Evolutionary conservation across 2,888 invertebrate species (phyloP).

Genomic region (Homarus gammarus): DNA sequence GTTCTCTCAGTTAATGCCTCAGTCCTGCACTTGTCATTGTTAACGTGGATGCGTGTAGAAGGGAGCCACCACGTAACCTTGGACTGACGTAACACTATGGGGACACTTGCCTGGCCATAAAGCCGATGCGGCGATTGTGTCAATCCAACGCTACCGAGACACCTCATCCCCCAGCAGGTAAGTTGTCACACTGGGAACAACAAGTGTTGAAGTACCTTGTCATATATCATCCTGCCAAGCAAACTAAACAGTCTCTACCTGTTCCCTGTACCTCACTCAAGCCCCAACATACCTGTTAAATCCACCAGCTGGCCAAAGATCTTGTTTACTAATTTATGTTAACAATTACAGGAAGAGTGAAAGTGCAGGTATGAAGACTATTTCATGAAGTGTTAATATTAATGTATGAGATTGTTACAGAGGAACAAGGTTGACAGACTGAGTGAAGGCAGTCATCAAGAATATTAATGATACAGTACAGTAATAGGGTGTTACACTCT

Average conservation of each 20-base stretch:
- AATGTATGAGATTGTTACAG: background rate
- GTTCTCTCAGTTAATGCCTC: background rate
- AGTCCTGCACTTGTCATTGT: background rate
- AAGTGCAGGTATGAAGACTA: background rate
- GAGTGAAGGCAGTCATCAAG: constrained; percentile 4
- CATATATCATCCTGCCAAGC: constrained; percentile 14
- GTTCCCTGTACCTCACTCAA: constrained; percentile 1
- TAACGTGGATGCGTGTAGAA: constrained; percentile 36
- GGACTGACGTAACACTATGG: constrained; percentile 49
- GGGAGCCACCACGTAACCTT: constrained; percentile 46
- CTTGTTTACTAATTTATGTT: background rate
- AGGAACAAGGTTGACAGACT: constrained; percentile 2
- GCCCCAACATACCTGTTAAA: background rate
- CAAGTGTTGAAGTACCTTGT: constrained; percentile 1
- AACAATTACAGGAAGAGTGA: background rate
- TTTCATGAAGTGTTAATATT: background rate
- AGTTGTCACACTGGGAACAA: constrained; percentile 17
- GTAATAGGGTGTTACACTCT: too few species aligned
- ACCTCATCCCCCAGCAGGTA: constrained; percentile 17
- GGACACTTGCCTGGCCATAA: constrained; percentile 9
- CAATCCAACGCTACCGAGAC: background rate
- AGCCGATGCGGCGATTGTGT: constrained; percentile 15
- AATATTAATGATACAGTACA: background rate
- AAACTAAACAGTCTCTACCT: constrained; percentile 19
- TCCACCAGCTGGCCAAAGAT: background rate